Conservation (phyloP, 2,888 invertebrate genomes). For the Lithophane semibrunnea region DNA sequence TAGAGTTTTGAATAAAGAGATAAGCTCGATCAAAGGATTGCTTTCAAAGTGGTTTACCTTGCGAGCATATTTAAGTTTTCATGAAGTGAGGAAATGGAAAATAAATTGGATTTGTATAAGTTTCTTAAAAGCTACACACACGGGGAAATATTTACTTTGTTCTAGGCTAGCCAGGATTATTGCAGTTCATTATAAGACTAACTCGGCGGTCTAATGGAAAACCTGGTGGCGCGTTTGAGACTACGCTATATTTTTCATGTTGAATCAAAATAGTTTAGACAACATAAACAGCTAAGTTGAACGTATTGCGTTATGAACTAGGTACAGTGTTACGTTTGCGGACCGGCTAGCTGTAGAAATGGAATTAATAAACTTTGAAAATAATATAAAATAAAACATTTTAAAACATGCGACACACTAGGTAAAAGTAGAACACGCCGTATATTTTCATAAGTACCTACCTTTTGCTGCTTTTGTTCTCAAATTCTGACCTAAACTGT, state of each 20-base stretch:
- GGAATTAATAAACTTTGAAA: constrained; percentile 25
- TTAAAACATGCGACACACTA: neutral
- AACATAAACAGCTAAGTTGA: constrained; percentile 50
- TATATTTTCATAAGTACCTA: neutral
- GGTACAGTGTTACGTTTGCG: constrained; percentile 24
- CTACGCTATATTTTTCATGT: constrained; percentile 60
- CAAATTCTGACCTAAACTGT: constrained; percentile 17
- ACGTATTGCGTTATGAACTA: constrained; percentile 54
- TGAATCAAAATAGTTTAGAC: constrained; percentile 56
- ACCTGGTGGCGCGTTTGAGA: constrained; percentile 58
- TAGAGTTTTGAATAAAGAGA: constrained; percentile 87
- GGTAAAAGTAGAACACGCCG: neutral
- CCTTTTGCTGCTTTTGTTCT: neutral
- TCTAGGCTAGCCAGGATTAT: constrained; percentile 76
- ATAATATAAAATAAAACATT: constrained; percentile 9
- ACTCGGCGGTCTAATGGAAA: constrained; percentile 70
- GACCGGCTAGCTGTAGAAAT: constrained; percentile 12
- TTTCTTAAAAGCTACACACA: constrained; percentile 84
- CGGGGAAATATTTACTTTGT: constrained; percentile 86
- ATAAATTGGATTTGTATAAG: constrained; percentile 90
- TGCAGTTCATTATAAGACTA: constrained; percentile 76
- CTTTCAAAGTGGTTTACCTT: constrained; percentile 89
- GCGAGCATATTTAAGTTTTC: constrained; percentile 90
- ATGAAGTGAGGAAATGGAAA: constrained; percentile 90
- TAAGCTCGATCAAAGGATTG: constrained; percentile 89